Base-by-base conservation (phyloP, 1,140 invertebrate genomes). In the Drosophila obscura region DNA sequence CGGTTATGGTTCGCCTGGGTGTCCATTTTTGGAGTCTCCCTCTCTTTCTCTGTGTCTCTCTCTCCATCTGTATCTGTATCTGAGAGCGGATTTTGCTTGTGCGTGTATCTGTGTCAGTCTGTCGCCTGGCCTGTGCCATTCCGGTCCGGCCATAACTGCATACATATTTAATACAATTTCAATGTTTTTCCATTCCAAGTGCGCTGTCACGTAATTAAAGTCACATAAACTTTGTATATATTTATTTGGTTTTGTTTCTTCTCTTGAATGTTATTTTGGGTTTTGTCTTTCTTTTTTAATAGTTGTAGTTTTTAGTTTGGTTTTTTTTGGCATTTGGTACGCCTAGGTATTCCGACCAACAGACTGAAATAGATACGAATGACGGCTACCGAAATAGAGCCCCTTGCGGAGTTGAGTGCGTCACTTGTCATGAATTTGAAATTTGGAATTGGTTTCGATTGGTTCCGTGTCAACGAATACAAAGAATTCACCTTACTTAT, bases 181-280 rank as follows among this genome's bases (percentile, higher is more conserved):
- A 87, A 87, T 82, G 80, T 73, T 80, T 45, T 67, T 57, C 50
- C 39, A 57, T 48, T 60, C 57, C 73, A 80, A 73, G 49, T 76
- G 56, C 51, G 72, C 75, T 71, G 83, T 87, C 83, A 88, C 83
- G 83, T 87, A 83, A 87, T 87, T 87, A 79, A 87, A 88, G 59
- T 76, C 79, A 63, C 78, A 71, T 72, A 74, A 73, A 65, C 72
- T 68, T 80, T 63, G 68, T 68, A 75, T 63, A 57, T n/a, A 46
- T n/a, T 61, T 57, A 59, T 74, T 67, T 24, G 2, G 2, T 46
- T 77, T 74, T 58, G 9, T 57, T 74, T 61, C 51, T 69, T 57
- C 26, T 28, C 5, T 57, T 49, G 28, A 52, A 15, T 45, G 7
- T 31, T 31, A 31, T 44, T 69, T 69, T 41, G 15, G 43, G 2